phyloP scores from a whole-genome alignment of 2,888 invertebrate genomes.

The Caenorhabditis wallacei region DNA sequence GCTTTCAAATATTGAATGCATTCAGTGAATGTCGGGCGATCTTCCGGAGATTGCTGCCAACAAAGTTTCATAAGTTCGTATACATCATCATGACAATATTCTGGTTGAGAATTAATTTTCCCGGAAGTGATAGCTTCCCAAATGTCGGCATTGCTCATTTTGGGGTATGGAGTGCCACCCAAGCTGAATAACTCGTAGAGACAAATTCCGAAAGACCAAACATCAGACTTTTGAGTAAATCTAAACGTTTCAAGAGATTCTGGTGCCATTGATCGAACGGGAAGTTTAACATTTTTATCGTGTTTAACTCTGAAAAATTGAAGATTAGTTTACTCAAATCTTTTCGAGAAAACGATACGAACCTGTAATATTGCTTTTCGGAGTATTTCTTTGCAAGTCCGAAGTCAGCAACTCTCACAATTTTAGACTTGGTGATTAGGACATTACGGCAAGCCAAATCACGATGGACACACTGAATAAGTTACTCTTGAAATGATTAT shows the following conservation, averaged over 20 bases:
- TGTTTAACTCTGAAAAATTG: constrained; percentile 26
- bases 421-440: constrained; percentile 93
- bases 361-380: constrained; percentile 85
- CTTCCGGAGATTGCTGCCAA: constrained; percentile 90
- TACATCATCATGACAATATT: constrained; percentile 90
- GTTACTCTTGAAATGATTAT: neutral
- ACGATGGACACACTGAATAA: constrained; percentile 88
- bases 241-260: constrained; percentile 92
- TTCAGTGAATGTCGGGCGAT: constrained; percentile 89
- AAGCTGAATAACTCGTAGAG: constrained; percentile 87
- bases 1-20: constrained; percentile 59
- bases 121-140: constrained; percentile 85
- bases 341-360: neutral
- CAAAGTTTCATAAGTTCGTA: constrained; percentile 91
- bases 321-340: too few relatives aligned
- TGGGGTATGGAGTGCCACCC: constrained; percentile 87
- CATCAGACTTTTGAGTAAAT: constrained; percentile 87
- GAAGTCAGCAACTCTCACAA: constrained; percentile 97
- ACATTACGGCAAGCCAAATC: constrained; percentile 98
- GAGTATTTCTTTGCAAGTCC: constrained; percentile 95
- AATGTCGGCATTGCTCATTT: neutral
- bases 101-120: constrained; percentile 92
- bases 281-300: constrained; percentile 85
- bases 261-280: constrained; percentile 99
- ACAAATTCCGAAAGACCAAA: constrained; percentile 86